A percentile compares a stretch with the other conserved stretches of the same genome.
Conservation (phyloP, 2,888 invertebrate species). For the Andrena praecox region DNA sequence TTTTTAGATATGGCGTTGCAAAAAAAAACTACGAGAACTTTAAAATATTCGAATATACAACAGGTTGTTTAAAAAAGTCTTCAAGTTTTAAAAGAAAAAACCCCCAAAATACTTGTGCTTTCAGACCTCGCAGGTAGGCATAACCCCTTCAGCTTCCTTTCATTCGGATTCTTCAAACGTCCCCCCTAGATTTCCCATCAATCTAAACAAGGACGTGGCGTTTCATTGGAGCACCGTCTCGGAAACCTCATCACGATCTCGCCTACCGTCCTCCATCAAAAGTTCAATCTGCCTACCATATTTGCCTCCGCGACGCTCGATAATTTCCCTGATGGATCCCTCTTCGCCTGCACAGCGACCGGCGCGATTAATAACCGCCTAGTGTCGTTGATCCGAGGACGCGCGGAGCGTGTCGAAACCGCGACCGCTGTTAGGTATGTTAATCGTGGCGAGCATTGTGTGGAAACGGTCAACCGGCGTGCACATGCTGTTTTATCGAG, state of each 20-base stretch:
- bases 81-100: too few species aligned
- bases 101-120: too few species aligned
- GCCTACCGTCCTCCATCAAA: neutral
- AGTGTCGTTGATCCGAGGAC: conserved; percentile 47
- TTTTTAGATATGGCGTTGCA: too few species aligned
- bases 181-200: neutral
- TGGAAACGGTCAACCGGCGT: conserved; percentile 20
- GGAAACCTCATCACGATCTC: neutral
- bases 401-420: conserved; percentile 39
- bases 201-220: neutral
- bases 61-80: too few species aligned
- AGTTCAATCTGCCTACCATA: neutral
- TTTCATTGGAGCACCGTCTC: neutral
- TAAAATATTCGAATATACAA: too few species aligned
- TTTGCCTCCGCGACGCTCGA: conserved; percentile 5
- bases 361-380: conserved; percentile 51
- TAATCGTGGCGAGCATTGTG: conserved; percentile 51
- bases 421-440: conserved; percentile 43
- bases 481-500: neutral
- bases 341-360: neutral
- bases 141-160: too few species aligned
- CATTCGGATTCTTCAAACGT: neutral
- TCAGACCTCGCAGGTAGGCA: too few species aligned
- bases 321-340: conserved; percentile 17
- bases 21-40: too few species aligned